Conservation (phyloP, 2,888 invertebrate species). For the Venusia cambrica region DNA sequence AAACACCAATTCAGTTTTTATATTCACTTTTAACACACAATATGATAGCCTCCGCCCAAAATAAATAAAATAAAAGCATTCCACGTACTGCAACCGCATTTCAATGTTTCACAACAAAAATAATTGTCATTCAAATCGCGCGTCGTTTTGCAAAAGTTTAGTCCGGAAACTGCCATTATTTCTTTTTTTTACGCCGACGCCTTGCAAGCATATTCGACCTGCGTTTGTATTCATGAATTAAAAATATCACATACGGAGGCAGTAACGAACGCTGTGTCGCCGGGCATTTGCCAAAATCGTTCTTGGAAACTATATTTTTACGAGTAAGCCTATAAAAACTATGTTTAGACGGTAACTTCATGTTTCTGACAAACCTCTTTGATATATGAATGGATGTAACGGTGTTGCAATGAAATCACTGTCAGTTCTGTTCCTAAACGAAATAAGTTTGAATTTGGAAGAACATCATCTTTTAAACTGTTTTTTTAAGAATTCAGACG, state of each 20-base stretch:
- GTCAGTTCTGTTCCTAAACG: conserved; percentile 11
- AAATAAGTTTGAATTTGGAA: conserved; percentile 16
- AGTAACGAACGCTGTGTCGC: conserved; percentile 25
- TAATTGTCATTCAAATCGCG: conserved; percentile 44
- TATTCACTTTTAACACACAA: conserved; percentile 16
- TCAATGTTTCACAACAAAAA: conserved; percentile 15
- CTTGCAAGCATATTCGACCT: conserved; percentile 46
- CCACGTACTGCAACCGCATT: conserved; percentile 9
- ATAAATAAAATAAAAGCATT: conserved; percentile 13
- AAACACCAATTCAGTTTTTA: conserved; percentile 8
- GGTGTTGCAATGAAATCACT: conserved; percentile 6
- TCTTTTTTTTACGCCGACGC: conserved; percentile 34
- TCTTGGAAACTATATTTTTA: conserved; percentile 40
- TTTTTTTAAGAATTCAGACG: background rate
- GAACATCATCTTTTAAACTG: background rate
- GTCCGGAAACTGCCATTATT: conserved; percentile 56
- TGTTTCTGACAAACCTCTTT: conserved; percentile 18
- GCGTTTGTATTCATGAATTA: conserved; percentile 61
- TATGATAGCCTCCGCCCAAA: conserved; percentile 3
- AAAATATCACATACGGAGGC: conserved; percentile 55
- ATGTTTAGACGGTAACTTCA: conserved; percentile 29
- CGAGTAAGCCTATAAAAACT: conserved; percentile 33
- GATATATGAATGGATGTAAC: conserved; percentile 4
- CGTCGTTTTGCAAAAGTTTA: conserved; percentile 49
- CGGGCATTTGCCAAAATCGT: conserved; percentile 43